Conservation (phyloP, 2,888 invertebrate genomes). For the Hipparchia semele region DNA sequence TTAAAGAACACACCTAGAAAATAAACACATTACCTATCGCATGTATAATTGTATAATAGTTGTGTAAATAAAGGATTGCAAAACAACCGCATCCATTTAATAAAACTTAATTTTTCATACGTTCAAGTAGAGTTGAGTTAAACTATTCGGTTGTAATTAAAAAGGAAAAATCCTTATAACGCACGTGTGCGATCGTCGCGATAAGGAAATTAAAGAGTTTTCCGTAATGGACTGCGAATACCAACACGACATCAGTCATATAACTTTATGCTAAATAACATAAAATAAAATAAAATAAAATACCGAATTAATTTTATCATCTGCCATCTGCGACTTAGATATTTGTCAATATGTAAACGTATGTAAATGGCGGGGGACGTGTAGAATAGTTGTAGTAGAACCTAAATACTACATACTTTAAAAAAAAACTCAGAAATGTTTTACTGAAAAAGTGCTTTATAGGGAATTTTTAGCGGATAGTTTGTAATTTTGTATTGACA, state of each 20-base stretch:
- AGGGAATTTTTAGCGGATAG: too few relatives aligned
- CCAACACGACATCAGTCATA: background rate
- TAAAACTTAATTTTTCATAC: constrained; percentile 3
- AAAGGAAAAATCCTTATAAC: constrained; percentile 51
- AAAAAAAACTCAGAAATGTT: too few relatives aligned
- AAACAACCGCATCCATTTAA: constrained; percentile 16
- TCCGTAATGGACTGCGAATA: constrained; percentile 37
- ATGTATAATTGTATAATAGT: too few relatives aligned
- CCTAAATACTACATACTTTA: too few relatives aligned
- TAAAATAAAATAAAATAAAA: background rate
- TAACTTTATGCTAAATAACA: constrained; percentile 7
- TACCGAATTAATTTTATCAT: background rate
- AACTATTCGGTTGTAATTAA: constrained; percentile 37
- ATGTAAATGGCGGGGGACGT: too few relatives aligned
- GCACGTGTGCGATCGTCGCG: constrained; percentile 56
- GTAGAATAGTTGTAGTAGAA: too few relatives aligned
- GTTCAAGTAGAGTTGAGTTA: constrained; percentile 8
- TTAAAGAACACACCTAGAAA: too few relatives aligned
- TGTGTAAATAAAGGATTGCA: too few relatives aligned
- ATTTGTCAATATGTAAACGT: background rate
- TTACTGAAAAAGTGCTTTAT: too few relatives aligned
- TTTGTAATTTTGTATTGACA: too few relatives aligned
- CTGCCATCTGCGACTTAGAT: background rate
- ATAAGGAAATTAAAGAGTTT: constrained; percentile 51
- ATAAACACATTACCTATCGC: too few relatives aligned